Percentiles rank a stretch among this genome's conserved stretches.
Evolutionary conservation across 2,888 invertebrate species (phyloP).

Genomic region (Drosophila tripunctata): DNA sequence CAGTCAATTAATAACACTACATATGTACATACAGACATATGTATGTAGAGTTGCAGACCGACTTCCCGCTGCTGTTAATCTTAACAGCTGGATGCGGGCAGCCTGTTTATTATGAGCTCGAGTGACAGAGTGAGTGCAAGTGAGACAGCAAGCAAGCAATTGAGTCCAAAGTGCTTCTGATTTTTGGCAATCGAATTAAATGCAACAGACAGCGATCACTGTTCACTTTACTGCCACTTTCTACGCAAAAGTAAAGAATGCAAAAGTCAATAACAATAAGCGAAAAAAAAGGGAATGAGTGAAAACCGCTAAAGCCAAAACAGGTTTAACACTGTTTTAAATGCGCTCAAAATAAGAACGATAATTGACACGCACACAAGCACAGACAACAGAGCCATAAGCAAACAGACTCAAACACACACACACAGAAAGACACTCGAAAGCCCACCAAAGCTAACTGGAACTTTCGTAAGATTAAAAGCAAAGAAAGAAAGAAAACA

Average conservation of each 20-base stretch:
- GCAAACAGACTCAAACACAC: constrained; percentile 37
- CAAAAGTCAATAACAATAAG: constrained; percentile 23
- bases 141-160: neutral
- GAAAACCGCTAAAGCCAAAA: constrained; percentile 44
- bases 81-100: constrained; percentile 35
- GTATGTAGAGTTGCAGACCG: neutral
- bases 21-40: neutral
- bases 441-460: constrained; percentile 56
- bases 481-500: constrained; percentile 19
- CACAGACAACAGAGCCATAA: constrained; percentile 39
- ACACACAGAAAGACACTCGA: constrained; percentile 15
- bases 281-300: constrained; percentile 35
- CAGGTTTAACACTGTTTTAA: constrained; percentile 64
- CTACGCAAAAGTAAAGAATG: constrained; percentile 27
- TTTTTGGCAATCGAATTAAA: constrained; percentile 17
- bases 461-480: constrained; percentile 59
- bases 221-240: constrained; percentile 24
- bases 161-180: constrained; percentile 4
- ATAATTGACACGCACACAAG: constrained; percentile 69
- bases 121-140: neutral
- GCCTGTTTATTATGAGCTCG: constrained; percentile 7
- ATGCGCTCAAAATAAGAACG: constrained; percentile 58
- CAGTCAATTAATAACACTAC: constrained; percentile 22
- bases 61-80: constrained; percentile 17
- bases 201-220: neutral